Conservation (phyloP, 2,888 invertebrate species). For the Phragmatobia fuliginosa region DNA sequence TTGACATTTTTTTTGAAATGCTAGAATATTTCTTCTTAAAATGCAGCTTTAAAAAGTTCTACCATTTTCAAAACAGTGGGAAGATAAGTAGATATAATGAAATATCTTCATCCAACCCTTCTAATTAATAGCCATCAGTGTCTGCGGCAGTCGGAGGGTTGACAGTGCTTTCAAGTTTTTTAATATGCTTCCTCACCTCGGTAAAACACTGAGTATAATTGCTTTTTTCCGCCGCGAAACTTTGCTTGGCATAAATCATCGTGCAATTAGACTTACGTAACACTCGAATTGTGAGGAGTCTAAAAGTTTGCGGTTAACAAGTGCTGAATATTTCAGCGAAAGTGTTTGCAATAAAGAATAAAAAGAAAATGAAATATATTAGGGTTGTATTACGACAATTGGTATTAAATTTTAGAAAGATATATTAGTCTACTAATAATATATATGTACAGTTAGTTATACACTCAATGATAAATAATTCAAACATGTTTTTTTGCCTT, state of each 20-base stretch:
- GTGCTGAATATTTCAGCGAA: conserved; percentile 16
- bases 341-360: conserved; percentile 19
- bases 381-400: neutral
- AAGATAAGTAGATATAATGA: conserved; percentile 78
- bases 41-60: conserved; percentile 46
- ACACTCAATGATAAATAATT: neutral
- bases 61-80: conserved; percentile 50
- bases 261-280: conserved; percentile 41
- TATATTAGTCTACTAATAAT: neutral
- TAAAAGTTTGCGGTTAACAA: conserved; percentile 22
- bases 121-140: conserved; percentile 87
- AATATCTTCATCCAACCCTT: conserved; percentile 85
- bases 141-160: conserved; percentile 82
- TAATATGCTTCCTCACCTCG: conserved; percentile 86
- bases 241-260: conserved; percentile 64
- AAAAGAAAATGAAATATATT: conserved; percentile 14
- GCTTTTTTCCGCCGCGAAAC: conserved; percentile 77
- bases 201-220: conserved; percentile 82
- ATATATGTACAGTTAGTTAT: neutral
- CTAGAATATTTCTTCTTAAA: conserved; percentile 27
- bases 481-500: neutral
- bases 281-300: conserved; percentile 27
- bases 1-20: neutral
- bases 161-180: conserved; percentile 84
- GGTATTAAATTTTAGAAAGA: neutral